Evolutionary conservation across 2,113 vertebrate species (phyloP).

Genomic region (Otocyon megalotis): DNA sequence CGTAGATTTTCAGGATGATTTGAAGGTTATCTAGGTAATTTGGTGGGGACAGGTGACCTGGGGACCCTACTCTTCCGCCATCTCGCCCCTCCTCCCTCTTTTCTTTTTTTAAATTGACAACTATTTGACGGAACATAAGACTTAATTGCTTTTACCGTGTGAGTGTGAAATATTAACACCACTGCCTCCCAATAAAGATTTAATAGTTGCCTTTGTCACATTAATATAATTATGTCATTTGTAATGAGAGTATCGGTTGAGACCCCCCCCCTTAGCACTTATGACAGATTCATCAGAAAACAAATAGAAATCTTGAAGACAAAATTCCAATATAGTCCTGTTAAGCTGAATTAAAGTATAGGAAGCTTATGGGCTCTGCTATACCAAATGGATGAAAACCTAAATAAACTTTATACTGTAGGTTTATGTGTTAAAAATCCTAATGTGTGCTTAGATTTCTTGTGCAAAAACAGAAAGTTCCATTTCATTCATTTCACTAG

Average conservation of each 20-base stretch:
- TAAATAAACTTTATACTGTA: constrained; percentile 50
- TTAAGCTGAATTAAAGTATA: neutral
- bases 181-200: neutral
- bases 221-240: neutral
- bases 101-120: neutral
- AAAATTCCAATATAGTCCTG: neutral
- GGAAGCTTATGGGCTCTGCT: neutral
- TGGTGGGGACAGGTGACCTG: no score
- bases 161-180: neutral
- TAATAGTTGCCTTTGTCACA: constrained; percentile 16
- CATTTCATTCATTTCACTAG: neutral
- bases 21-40: no score
- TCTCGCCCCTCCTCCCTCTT: no score
- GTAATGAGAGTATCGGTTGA: neutral
- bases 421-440: neutral
- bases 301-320: neutral
- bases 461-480: neutral
- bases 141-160: constrained; percentile 20
- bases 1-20: no score
- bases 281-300: neutral
- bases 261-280: neutral
- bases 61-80: no score
- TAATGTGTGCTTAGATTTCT: neutral
- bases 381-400: constrained; percentile 8
- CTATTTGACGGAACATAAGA: constrained; percentile 35